Conservation (phyloP, 2,797 vertebrate genomes). For the Pseudochirops cupreus region DNA sequence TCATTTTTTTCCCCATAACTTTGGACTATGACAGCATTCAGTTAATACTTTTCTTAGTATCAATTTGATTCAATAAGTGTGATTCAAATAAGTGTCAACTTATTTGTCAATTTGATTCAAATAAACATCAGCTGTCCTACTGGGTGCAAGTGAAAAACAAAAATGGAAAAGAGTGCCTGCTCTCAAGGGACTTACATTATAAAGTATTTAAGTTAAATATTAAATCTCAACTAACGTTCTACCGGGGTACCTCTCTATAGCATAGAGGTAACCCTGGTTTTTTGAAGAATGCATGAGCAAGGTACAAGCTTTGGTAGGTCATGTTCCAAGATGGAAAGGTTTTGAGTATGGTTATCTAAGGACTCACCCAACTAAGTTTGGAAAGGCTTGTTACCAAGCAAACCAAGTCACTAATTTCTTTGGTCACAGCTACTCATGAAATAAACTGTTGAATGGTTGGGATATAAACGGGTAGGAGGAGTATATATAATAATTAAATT, state of each 20-base stretch:
- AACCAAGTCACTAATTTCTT: not conserved
- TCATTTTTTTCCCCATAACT: not conserved
- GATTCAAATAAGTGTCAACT: not conserved
- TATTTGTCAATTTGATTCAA: not conserved
- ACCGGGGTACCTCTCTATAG: not conserved
- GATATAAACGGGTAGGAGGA: not conserved
- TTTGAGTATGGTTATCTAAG: not conserved
- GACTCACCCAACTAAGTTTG: not conserved
- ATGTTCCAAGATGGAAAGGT: not conserved
- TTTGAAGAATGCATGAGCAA: not conserved
- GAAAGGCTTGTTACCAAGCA: not conserved
- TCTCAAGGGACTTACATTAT: not conserved
- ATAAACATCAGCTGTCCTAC: not conserved
- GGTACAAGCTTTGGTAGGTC: not conserved
- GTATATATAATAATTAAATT: not conserved
- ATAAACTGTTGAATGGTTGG: not conserved
- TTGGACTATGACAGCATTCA: constrained; percentile 21
- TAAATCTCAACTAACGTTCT: not conserved
- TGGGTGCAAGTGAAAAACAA: not conserved
- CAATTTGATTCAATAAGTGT: not conserved
- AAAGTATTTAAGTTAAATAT: not conserved
- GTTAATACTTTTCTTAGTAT: constrained; percentile 41
- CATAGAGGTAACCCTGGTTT: not conserved
- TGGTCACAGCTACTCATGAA: not conserved
- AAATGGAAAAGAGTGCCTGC: not conserved